A percentile compares a stretch with the other conserved stretches of the same genome.
phyloP scores from a whole-genome alignment of 1,140 invertebrate species.

The Arctopsyche grandis region DNA sequence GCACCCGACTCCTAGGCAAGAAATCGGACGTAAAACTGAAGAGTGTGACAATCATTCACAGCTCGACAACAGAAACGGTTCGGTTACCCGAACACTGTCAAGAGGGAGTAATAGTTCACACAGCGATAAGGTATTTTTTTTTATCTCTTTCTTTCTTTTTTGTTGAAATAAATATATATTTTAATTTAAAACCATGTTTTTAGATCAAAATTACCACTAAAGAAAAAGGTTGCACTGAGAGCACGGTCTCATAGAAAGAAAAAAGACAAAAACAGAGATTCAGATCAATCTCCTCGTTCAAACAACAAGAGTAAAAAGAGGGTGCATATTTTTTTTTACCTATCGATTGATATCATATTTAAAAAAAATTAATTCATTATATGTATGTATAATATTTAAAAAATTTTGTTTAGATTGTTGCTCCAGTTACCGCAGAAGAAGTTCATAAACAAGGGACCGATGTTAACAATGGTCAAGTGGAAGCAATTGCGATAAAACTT shows the following conservation, averaged over 20 bases:
- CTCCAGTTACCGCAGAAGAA: conserved; percentile 40
- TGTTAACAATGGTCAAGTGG: conserved; percentile 38
- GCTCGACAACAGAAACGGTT: conserved; percentile 85
- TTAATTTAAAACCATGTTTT: conserved; percentile 39
- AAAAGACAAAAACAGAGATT: conserved; percentile 62
- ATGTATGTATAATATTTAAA: background rate
- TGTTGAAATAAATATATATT: background rate
- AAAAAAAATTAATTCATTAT: background rate
- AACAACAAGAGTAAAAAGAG: conserved; percentile 63
- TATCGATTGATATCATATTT: no score
- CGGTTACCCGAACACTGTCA: conserved; percentile 78
- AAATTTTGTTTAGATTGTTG: conserved; percentile 34
- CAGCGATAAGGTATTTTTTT: conserved; percentile 67
- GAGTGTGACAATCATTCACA: conserved; percentile 86
- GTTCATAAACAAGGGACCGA: conserved; percentile 42
- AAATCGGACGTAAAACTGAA: conserved; percentile 81
- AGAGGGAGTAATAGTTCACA: conserved; percentile 77
- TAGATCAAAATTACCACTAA: conserved; percentile 78
- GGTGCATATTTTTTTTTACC: conserved; percentile 56
- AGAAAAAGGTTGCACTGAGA: conserved; percentile 73
- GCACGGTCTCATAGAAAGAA: conserved; percentile 69
- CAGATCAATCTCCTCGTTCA: conserved; percentile 59
- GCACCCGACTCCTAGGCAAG: conserved; percentile 81
- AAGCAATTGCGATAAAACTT: conserved; percentile 52
- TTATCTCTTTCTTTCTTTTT: background rate